Conservation (phyloP, 1,140 invertebrate species). For the Temnothorax longispinosus region DNA sequence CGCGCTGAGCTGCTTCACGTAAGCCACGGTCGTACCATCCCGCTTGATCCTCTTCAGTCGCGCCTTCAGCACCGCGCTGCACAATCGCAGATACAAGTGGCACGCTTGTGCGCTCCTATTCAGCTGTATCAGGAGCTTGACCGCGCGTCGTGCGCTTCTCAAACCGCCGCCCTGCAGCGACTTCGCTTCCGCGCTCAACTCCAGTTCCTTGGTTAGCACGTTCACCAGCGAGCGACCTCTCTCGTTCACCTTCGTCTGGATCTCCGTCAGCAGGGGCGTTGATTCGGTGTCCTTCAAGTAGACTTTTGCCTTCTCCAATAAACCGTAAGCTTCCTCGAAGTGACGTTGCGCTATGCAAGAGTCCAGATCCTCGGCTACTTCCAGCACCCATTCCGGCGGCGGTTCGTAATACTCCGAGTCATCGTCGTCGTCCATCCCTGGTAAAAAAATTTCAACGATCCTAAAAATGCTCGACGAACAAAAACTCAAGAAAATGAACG, state of each 20-base stretch:
- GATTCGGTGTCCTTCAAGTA: constrained; percentile 84
- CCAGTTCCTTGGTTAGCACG: constrained; percentile 95
- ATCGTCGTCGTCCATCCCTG: constrained; percentile 86
- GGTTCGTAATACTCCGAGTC: constrained; percentile 85
- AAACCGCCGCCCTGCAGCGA: constrained; percentile 96
- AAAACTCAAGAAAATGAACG: not conserved
- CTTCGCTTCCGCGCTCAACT: constrained; percentile 92
- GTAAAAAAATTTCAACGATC: constrained; percentile 35
- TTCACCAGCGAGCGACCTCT: constrained; percentile 93
- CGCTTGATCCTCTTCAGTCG: constrained; percentile 94
- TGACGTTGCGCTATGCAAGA: constrained; percentile 98
- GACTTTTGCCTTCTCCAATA: constrained; percentile 92
- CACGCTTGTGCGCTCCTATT: constrained; percentile 93
- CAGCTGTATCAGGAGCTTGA: constrained; percentile 94
- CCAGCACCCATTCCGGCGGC: constrained; percentile 95
- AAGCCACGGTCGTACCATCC: constrained; percentile 94
- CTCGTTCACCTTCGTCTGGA: constrained; percentile 85
- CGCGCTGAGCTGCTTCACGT: constrained; percentile 93
- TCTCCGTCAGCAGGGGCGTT: constrained; percentile 82
- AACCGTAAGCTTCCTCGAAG: constrained; percentile 96
- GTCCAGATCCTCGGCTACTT: constrained; percentile 97
- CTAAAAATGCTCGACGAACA: not conserved
- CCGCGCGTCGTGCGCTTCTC: constrained; percentile 93
- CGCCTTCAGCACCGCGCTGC: constrained; percentile 93
- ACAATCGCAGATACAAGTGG: constrained; percentile 94